Percentiles rank a stretch among this genome's conserved stretches.
phyloP scores from a whole-genome alignment of 2,113 vertebrate genomes.

The Coracopsis vasa region DNA sequence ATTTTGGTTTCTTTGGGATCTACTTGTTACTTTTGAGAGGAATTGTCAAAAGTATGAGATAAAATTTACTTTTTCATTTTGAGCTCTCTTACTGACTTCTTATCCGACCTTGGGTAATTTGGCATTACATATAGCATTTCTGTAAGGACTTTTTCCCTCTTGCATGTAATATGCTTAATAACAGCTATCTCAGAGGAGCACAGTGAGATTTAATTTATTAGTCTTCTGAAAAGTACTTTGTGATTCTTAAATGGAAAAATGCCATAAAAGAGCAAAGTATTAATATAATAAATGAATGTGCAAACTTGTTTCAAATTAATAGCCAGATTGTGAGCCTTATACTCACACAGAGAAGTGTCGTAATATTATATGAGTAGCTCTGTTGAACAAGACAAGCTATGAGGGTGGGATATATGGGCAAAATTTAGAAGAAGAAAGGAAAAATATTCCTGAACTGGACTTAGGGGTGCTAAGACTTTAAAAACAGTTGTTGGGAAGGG shows the following conservation, averaged over 20 bases:
- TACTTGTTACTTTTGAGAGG: neutral
- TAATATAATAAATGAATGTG: neutral
- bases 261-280: neutral
- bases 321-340: neutral
- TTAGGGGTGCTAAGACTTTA: neutral
- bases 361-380: rapidly evolving
- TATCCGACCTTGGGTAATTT: neutral
- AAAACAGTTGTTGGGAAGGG: neutral
- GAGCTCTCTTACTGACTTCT: neutral
- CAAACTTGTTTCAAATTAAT: neutral
- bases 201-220: neutral
- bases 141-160: neutral
- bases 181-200: neutral
- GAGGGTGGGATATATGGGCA: neutral
- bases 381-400: neutral
- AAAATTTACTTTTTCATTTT: neutral
- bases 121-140: neutral
- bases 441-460: neutral
- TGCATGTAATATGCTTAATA: neutral
- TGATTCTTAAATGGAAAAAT: neutral
- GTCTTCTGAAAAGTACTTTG: neutral
- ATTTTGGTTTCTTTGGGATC: too few relatives aligned
- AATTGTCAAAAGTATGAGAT: neutral
- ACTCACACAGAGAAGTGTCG: neutral
- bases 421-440: neutral